phyloP scores from a whole-genome alignment of 2,113 vertebrate species.

The Cavia porcellus region DNA sequence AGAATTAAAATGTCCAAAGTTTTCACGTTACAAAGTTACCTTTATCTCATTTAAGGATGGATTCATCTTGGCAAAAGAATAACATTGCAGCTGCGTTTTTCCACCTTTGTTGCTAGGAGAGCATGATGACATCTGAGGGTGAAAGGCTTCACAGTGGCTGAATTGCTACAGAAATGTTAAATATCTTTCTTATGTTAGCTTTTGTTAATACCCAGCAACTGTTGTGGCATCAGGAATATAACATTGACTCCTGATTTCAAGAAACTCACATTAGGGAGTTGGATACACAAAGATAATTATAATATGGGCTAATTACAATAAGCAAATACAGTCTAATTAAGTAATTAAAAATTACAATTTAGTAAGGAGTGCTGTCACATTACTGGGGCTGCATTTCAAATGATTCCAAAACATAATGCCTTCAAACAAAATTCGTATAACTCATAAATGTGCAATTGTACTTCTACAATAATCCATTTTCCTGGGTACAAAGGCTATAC shows the following conservation, averaged over 20 bases:
- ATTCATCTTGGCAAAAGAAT: neutral
- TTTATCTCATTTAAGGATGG: neutral
- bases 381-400: neutral
- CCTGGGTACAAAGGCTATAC: neutral
- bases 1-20: neutral
- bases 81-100: neutral
- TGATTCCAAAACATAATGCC: neutral
- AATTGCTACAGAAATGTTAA: neutral
- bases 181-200: neutral
- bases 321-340: constrained; percentile 29
- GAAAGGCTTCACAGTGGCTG: neutral
- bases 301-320: neutral
- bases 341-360: neutral
- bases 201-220: neutral
- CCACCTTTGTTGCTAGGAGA: neutral
- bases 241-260: constrained; percentile 26
- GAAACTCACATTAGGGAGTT: neutral
- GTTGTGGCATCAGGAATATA: neutral
- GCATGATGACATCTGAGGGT: neutral
- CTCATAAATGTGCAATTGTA: neutral
- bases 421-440: neutral
- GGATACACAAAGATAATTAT: neutral
- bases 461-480: neutral
- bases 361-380: neutral
- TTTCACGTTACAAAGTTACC: neutral